Conservation (phyloP, 2,797 vertebrate genomes). For the Squalus acanthias region DNA sequence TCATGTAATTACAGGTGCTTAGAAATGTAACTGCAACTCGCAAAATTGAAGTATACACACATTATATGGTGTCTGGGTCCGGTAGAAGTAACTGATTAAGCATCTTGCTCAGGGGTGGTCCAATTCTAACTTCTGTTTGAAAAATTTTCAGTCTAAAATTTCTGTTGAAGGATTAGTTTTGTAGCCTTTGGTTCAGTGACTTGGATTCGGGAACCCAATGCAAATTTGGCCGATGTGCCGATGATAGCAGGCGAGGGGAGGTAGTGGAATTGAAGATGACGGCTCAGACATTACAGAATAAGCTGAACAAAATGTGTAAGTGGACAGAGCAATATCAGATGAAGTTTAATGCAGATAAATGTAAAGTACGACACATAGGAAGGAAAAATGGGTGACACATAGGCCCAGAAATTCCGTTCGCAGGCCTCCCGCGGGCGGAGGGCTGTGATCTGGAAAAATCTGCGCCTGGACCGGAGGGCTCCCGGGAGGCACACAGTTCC, state of each 20-base stretch:
- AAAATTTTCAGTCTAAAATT: background rate
- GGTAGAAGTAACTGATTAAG: background rate
- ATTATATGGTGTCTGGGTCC: background rate
- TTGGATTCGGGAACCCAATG: background rate
- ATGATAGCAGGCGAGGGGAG: background rate
- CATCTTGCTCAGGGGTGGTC: background rate
- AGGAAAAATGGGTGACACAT: background rate
- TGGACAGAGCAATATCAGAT: background rate
- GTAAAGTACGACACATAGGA: background rate
- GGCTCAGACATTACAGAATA: background rate
- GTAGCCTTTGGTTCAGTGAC: background rate
- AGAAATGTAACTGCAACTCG: background rate
- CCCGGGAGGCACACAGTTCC: too few species aligned
- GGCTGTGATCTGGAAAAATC: too few species aligned
- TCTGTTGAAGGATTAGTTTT: background rate
- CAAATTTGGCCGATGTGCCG: background rate
- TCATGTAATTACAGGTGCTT: background rate
- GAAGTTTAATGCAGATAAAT: background rate
- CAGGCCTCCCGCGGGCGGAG: too few species aligned
- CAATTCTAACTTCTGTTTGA: background rate
- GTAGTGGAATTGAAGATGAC: background rate
- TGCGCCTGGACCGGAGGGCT: too few species aligned
- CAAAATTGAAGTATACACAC: background rate
- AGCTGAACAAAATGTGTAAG: background rate
- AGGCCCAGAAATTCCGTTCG: too few species aligned